Percentiles rank a stretch among this genome's conserved stretches.
Evolutionary conservation across 2,888 invertebrate species (phyloP).

Genomic region (Diabrotica balteata): DNA sequence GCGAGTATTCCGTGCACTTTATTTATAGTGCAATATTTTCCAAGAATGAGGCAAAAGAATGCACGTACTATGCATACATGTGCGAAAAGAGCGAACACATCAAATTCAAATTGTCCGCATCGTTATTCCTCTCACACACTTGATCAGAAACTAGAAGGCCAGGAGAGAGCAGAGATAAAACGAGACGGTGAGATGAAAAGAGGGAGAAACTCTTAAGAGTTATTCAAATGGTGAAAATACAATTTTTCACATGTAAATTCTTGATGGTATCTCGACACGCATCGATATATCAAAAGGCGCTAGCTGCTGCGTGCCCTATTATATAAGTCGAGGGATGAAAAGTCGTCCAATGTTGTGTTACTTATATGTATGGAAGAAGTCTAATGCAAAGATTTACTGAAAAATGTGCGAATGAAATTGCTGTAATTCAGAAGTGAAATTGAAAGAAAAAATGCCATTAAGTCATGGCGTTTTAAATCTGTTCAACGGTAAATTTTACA

Average conservation of each 20-base stretch:
- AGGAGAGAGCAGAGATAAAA: constrained; percentile 20
- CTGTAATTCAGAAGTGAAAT: constrained; percentile 3
- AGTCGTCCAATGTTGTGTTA: constrained; percentile 23
- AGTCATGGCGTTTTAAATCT: too few species aligned
- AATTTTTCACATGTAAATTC: constrained; percentile 46
- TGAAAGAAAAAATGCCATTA: not conserved
- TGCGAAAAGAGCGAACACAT: constrained; percentile 34
- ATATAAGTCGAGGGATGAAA: constrained; percentile 28
- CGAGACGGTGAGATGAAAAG: constrained; percentile 22
- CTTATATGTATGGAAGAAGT: constrained; percentile 13
- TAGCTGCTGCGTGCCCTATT: constrained; percentile 29
- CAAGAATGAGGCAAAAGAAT: constrained; percentile 14
- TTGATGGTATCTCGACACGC: constrained; percentile 39
- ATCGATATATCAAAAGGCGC: constrained; percentile 38
- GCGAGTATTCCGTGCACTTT: constrained; percentile 12
- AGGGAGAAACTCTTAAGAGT: constrained; percentile 39
- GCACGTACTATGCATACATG: constrained; percentile 24
- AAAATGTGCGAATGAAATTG: constrained; percentile 12
- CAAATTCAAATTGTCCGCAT: constrained; percentile 43
- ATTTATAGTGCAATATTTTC: constrained; percentile 23
- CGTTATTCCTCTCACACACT: constrained; percentile 40
- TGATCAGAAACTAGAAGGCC: constrained; percentile 24
- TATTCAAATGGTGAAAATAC: constrained; percentile 44
- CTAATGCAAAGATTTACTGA: constrained; percentile 19
- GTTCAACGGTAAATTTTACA: too few species aligned